Evolutionary conservation across 2,113 vertebrate species (phyloP).

Genomic region (Pantherophis guttatus): DNA sequence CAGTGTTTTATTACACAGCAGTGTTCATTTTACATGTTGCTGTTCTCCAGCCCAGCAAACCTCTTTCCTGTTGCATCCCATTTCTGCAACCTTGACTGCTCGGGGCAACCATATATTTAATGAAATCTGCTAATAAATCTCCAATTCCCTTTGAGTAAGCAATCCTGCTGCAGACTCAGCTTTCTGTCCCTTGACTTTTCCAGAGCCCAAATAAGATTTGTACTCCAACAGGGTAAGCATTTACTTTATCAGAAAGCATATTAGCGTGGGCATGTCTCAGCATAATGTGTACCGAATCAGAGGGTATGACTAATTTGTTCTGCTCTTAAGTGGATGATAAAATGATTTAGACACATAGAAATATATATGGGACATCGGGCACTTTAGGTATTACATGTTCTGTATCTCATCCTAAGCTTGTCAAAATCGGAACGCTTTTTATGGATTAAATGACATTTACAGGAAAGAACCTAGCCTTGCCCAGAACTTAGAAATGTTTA

Average conservation of each 20-base stretch:
- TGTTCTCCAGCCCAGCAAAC: neutral
- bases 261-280: constrained; percentile 70
- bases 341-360: constrained; percentile 69
- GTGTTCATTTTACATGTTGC: constrained; percentile 22
- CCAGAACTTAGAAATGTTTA: constrained; percentile 60
- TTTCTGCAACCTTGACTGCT: constrained; percentile 65
- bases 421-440: constrained; percentile 49
- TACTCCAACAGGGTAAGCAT: constrained; percentile 69
- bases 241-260: constrained; percentile 78
- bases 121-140: constrained; percentile 80
- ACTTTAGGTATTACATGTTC: constrained; percentile 59
- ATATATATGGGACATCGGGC: constrained; percentile 58
- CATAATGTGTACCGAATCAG: constrained; percentile 72
- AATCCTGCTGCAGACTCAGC: constrained; percentile 73
- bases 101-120: constrained; percentile 69
- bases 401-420: constrained; percentile 50
- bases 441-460: constrained; percentile 50
- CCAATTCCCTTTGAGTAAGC: constrained; percentile 67
- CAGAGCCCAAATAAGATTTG: constrained; percentile 78
- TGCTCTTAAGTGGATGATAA: constrained; percentile 71
- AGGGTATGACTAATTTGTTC: constrained; percentile 74
- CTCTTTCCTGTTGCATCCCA: constrained; percentile 59
- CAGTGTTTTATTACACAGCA: constrained; percentile 22
- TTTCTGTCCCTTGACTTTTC: constrained; percentile 70
- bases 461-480: constrained; percentile 44